These are phyloP conservation scores for Lipotes vexillifer DNA, from an alignment of 2,113 vertebrate species.

Conservation along the genomic window DNA sequence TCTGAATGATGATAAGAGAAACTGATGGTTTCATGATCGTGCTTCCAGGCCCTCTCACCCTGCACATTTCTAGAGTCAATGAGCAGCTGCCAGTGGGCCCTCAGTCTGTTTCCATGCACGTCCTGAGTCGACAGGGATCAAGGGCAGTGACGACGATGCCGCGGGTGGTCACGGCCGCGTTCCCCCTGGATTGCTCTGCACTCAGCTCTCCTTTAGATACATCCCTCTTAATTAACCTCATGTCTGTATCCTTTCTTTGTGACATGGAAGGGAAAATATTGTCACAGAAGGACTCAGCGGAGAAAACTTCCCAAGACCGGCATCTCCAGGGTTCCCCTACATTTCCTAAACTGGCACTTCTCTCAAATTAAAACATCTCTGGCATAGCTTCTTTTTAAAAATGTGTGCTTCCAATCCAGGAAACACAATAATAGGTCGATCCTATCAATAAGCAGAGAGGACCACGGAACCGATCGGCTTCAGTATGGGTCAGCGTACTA, in stretches of 20 bases:
- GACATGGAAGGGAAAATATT: slow-evolving; percentile 23
- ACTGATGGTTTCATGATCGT: accelerated
- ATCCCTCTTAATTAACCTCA: slow-evolving; percentile 49
- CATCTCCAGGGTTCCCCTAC: slow-evolving; percentile 40
- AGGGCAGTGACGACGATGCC: accelerated
- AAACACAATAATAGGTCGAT: not conserved
- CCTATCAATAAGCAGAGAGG: not conserved
- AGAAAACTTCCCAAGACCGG: slow-evolving; percentile 20
- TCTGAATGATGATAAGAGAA: not conserved
- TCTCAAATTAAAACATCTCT: slow-evolving; percentile 55
- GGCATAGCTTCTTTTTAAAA: not conserved
- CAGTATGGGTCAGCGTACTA: accelerated
- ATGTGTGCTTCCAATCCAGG: slow-evolving; percentile 37
- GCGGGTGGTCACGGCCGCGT: not conserved
- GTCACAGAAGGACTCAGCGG: slow-evolving; percentile 1
- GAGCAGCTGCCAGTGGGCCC: not conserved
- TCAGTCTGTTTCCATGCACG: not conserved
- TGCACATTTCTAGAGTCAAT: not conserved
- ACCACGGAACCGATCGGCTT: not conserved
- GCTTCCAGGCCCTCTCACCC: not conserved
- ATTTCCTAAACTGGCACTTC: slow-evolving; percentile 57
- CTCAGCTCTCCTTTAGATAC: not conserved
- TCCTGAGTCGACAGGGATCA: not conserved
- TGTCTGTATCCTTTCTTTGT: slow-evolving; percentile 3
- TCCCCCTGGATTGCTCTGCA: not conserved